Evolutionary conservation across 2,797 vertebrate species (phyloP).

Genomic region (Sparus aurata): DNA sequence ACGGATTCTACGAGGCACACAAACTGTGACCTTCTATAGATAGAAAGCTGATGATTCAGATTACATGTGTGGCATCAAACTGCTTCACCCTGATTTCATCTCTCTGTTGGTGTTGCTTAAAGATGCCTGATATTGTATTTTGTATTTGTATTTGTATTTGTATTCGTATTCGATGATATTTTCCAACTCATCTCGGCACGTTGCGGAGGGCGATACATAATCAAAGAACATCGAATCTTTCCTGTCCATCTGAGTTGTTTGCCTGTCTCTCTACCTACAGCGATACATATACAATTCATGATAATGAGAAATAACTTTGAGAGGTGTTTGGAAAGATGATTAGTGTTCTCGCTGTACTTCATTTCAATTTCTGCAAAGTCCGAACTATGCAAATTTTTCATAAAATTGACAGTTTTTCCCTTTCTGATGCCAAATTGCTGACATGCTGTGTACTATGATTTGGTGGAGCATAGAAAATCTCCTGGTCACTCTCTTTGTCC

Average conservation of each 20-base stretch:
- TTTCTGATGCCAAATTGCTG: constrained; percentile 41
- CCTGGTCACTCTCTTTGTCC: constrained; percentile 54
- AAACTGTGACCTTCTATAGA: constrained; percentile 45
- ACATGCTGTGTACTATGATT: constrained; percentile 36
- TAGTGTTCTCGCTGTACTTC: constrained; percentile 6
- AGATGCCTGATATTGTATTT: too few relatives aligned
- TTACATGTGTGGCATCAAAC: constrained; percentile 39
- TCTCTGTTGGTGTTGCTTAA: neutral
- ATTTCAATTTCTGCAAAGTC: constrained; percentile 24
- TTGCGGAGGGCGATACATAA: too few relatives aligned
- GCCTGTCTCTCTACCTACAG: constrained; percentile 8
- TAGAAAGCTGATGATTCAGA: constrained; percentile 41
- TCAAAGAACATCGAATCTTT: too few relatives aligned
- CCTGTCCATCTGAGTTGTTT: constrained; percentile 7
- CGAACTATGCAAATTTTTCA: constrained; percentile 33
- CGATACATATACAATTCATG: constrained; percentile 10
- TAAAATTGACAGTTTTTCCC: constrained; percentile 32
- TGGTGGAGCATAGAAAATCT: constrained; percentile 59
- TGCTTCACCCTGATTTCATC: constrained; percentile 28
- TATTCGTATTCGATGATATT: too few relatives aligned
- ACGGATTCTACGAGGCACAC: constrained; percentile 30
- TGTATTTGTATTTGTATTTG: too few relatives aligned
- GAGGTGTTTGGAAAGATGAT: constrained; percentile 9
- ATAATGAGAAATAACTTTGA: constrained; percentile 3
- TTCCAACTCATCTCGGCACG: too few relatives aligned